Percentiles rank a stretch among this genome's conserved stretches.
Conservation (phyloP, 53 echinoderm and acorn worm species). For the Paracentrotus lividus region DNA sequence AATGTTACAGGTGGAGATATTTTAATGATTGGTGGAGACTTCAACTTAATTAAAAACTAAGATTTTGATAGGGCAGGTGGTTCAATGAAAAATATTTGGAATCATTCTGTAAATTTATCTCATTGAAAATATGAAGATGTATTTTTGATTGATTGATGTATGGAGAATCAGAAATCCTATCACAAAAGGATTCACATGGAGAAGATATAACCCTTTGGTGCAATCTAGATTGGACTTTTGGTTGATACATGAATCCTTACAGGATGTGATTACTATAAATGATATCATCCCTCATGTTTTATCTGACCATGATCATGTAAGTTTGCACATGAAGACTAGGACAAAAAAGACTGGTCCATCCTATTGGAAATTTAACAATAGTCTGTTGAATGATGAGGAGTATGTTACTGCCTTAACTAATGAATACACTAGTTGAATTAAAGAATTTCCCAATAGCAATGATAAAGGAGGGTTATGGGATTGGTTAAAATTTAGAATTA, state of each 20-base stretch:
- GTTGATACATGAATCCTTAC: constrained; percentile 31
- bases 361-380: constrained; percentile 40
- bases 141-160: constrained; percentile 20
- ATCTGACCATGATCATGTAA: constrained; percentile 40
- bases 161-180: constrained; percentile 35
- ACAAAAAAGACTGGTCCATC: constrained; percentile 7
- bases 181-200: background rate
- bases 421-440: background rate
- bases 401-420: constrained; percentile 24
- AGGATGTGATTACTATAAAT: background rate
- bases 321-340: constrained; percentile 1
- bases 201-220: constrained; percentile 32
- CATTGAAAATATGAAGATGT: constrained; percentile 25
- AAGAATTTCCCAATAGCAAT: background rate
- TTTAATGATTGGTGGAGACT: constrained; percentile 8
- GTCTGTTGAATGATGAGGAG: constrained; percentile 8
- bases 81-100: constrained; percentile 19
- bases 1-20: background rate
- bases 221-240: constrained; percentile 48
- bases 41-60: background rate
- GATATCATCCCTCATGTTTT: background rate
- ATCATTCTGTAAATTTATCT: background rate
- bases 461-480: constrained; percentile 45
- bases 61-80: constrained; percentile 25
- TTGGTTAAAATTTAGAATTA: constrained; percentile 20